A percentile compares a stretch with the other conserved stretches of the same genome.
These are phyloP conservation scores for Sibirionetta formosa DNA, from an alignment of 2,797 vertebrate species.

Conservation along the genomic window DNA sequence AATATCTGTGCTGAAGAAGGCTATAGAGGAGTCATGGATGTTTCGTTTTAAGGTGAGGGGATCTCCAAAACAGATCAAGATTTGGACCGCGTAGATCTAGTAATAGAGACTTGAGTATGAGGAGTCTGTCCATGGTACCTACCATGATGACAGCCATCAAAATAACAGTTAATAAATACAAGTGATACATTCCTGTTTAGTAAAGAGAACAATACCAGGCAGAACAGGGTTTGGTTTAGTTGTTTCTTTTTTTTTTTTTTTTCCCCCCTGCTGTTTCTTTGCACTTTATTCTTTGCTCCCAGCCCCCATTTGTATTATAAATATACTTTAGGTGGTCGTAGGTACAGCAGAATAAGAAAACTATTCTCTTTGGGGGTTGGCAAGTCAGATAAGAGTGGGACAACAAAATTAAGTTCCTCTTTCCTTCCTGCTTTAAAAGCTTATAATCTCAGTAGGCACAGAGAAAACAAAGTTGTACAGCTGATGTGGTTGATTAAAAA, in stretches of 20 bases:
- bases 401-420: background rate
- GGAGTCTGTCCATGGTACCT: background rate
- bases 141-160: background rate
- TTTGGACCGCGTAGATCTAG: background rate
- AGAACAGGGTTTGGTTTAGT: background rate
- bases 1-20: background rate
- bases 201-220: background rate
- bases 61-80: background rate
- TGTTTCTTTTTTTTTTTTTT: no score
- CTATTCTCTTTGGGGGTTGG: background rate
- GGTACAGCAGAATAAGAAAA: background rate
- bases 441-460: background rate
- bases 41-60: background rate
- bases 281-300: background rate
- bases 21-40: background rate
- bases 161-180: background rate
- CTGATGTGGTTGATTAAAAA: background rate
- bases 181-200: background rate
- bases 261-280: background rate
- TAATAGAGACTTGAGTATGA: background rate
- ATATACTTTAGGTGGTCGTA: background rate
- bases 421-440: background rate
- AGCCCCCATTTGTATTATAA: background rate
- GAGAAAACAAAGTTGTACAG: background rate
- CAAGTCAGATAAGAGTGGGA: background rate